These are phyloP conservation scores for Orcinus orca DNA, from an alignment of 2,113 vertebrate genomes.

Conservation along the genomic window DNA sequence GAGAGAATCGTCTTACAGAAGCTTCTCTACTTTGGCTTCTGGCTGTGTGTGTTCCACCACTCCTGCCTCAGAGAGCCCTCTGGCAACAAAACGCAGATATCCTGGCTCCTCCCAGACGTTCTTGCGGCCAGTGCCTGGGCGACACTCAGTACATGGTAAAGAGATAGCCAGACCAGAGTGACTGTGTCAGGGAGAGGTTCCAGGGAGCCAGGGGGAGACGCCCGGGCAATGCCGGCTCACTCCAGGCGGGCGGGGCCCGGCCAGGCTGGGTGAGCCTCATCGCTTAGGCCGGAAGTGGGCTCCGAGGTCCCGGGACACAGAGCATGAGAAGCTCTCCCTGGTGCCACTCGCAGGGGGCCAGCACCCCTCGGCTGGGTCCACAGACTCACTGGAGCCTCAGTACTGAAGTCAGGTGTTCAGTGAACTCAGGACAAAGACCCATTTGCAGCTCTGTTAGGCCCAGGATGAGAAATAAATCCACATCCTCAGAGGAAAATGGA, in stretches of 20 bases:
- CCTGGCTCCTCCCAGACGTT: neutral
- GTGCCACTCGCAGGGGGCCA: neutral
- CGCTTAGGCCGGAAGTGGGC: neutral
- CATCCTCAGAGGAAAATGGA: neutral
- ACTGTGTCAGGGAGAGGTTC: neutral
- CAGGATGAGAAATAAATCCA: neutral
- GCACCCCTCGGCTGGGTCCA: fast-evolving
- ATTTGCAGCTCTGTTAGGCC: neutral
- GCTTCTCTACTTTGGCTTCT: neutral
- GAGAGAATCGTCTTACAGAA: neutral
- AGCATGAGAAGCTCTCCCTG: neutral
- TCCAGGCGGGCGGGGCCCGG: neutral
- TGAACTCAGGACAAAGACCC: neutral
- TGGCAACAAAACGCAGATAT: neutral
- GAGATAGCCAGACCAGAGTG: neutral
- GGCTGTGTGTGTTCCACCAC: neutral
- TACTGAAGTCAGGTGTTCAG: neutral
- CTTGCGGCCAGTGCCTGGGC: neutral
- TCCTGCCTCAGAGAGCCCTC: neutral
- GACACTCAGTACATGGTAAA: fast-evolving
- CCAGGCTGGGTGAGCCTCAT: neutral
- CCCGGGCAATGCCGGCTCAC: fast-evolving
- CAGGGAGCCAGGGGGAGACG: neutral
- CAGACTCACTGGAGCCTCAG: neutral
- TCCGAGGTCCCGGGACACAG: neutral